Evolutionary conservation across 2,113 vertebrate genomes (phyloP).

Genomic region (Meleagris gallopavo): DNA sequence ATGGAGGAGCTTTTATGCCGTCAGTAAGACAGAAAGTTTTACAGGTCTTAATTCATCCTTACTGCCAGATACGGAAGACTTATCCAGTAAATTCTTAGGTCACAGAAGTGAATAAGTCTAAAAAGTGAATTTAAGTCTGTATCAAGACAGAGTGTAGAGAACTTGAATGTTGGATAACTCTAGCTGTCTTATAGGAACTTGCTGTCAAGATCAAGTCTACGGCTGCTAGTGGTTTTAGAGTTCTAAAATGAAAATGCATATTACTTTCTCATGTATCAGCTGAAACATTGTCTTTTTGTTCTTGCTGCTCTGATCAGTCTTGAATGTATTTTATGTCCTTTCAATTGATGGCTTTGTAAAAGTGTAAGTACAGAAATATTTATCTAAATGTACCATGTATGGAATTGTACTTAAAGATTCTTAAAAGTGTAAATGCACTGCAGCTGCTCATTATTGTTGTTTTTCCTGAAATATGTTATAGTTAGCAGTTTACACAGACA

Average conservation of each 20-base stretch:
- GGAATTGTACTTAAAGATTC: conserved; percentile 13
- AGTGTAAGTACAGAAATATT: conserved; percentile 17
- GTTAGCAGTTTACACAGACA: conserved; percentile 11
- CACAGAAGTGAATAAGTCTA: not conserved
- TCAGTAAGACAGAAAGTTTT: not conserved
- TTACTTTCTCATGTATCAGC: not conserved
- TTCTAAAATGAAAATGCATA: not conserved
- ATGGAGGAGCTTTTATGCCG: not conserved
- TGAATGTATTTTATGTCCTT: conserved; percentile 19
- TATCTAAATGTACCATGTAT: not conserved
- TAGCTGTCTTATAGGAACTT: not conserved
- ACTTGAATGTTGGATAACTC: not conserved
- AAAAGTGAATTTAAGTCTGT: not conserved
- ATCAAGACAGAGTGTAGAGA: not conserved
- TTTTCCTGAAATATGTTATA: not conserved
- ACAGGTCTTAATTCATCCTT: not conserved
- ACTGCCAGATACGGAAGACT: not conserved
- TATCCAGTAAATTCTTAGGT: not conserved
- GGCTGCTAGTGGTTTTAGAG: not conserved
- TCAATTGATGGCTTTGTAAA: conserved; percentile 21
- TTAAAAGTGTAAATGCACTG: conserved; percentile 5
- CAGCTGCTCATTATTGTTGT: conserved; percentile 10
- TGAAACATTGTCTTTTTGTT: not conserved
- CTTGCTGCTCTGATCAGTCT: not conserved
- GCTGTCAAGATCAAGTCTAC: not conserved